Base-by-base conservation (phyloP, 2,113 vertebrate genomes). In the Seriola quinqueradiata region DNA sequence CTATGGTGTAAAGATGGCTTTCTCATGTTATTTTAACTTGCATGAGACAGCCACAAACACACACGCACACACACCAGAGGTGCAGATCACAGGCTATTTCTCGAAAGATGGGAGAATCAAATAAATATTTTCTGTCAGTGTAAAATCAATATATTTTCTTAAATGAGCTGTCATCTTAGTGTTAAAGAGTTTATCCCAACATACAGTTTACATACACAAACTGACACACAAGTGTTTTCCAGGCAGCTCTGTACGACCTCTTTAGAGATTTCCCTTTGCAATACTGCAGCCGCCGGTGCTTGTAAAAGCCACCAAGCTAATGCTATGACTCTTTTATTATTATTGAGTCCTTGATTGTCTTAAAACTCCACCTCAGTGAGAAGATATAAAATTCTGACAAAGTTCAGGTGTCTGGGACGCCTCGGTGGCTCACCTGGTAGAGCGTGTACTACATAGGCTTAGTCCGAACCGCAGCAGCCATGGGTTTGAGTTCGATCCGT, bases 281-380 rank as follows among this genome's bases (percentile, higher is more conserved):
- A 34, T 57, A 68, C 46, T 70, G 1, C 66, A 64, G 23, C 63
- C 67, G 28, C 23, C 54, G 55, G 28, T 6, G 44, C 44, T 68
- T 8, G 0, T 74, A 77, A 86, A 73, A 80, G 57, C 70, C 54
- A 66, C 69, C 75, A 70, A 38, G 36, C 55, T 58, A 78, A 75
- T 84, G 63, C 54, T 66, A 34, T 77, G 67, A 65, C 48, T 40
- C 58, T 40, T 77, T 67, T 60, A 81, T 70, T 52, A 40, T 48
- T 44, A 46, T 40, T 0, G 0, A 57, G 44, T 63, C 71, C 44
- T 75, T 81, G 52, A 72, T 70, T 59, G 70, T 70, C 42, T 40
- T 64, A 19, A 77, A 58, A 25, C 55, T 11, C 16, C 21, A 38
- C 46, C n/a, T 69, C 52, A 60, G 23, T 3, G n/a, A 36, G 23